phyloP scores from a whole-genome alignment of 23 tunicate species.

The Pegea sp. region DNA sequence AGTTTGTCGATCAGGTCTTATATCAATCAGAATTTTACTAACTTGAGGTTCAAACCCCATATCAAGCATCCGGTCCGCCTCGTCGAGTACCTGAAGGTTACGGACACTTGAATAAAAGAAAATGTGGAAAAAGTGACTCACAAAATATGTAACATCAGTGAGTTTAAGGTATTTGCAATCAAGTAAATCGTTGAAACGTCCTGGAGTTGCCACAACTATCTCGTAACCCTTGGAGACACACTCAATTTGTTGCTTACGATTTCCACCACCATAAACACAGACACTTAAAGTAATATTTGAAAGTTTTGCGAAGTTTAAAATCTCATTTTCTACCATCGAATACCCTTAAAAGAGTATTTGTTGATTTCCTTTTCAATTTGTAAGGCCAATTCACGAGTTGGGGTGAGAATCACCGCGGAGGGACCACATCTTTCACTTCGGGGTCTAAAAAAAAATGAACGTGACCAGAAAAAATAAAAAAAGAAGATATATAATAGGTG shows the following conservation, averaged over 20 bases:
- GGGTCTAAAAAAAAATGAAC: slow-evolving; percentile 10
- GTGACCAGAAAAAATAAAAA: background rate
- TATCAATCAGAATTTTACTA: slow-evolving; percentile 63
- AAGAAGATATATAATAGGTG: background rate
- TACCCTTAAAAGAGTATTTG: slow-evolving; percentile 49
- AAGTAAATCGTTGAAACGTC: slow-evolving; percentile 79
- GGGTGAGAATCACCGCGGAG: slow-evolving; percentile 64
- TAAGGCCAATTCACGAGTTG: slow-evolving; percentile 90
- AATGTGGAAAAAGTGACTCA: no score
- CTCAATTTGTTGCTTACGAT: slow-evolving; percentile 42
- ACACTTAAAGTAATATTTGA: slow-evolving; percentile 15
- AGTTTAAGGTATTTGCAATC: slow-evolving; percentile 26
- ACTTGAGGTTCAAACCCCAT: slow-evolving; percentile 95
- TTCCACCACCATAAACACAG: slow-evolving; percentile 90
- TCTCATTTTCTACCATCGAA: slow-evolving; percentile 22
- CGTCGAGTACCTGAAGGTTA: slow-evolving; percentile 52
- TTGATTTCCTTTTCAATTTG: slow-evolving; percentile 81
- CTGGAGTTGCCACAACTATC: slow-evolving; percentile 93
- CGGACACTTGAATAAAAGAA: no score
- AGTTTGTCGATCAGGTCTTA: slow-evolving; percentile 84
- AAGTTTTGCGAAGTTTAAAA: background rate
- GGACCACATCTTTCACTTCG: slow-evolving; percentile 53
- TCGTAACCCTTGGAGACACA: slow-evolving; percentile 51
- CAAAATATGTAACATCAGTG: slow-evolving; percentile 51
- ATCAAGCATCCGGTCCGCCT: slow-evolving; percentile 98